Conservation (phyloP, 2,113 vertebrate species). For the Coregonus clupeaformis region DNA sequence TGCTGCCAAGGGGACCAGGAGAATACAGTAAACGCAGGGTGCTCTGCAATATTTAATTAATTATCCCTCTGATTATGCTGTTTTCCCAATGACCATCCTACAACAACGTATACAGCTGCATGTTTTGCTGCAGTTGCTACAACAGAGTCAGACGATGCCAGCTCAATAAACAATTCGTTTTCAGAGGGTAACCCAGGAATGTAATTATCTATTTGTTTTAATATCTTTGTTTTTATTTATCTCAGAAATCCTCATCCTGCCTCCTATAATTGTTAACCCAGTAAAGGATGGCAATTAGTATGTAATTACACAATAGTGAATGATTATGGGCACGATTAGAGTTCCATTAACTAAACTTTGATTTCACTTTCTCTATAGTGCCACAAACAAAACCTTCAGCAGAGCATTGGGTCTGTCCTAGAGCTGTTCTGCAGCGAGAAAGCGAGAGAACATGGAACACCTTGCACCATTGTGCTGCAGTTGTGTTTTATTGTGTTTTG, state of each 20-base stretch:
- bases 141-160: constrained; percentile 41
- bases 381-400: neutral
- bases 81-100: constrained; percentile 42
- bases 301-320: constrained; percentile 42
- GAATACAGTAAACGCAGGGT: constrained; percentile 58
- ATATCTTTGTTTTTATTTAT: constrained; percentile 15
- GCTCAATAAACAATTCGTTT: constrained; percentile 10
- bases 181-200: constrained; percentile 19
- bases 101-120: neutral
- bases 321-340: constrained; percentile 46
- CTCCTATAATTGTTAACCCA: constrained; percentile 23
- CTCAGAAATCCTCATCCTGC: constrained; percentile 20
- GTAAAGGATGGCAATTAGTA: constrained; percentile 41
- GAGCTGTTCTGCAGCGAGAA: constrained; percentile 5
- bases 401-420: constrained; percentile 4
- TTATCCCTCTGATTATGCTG: constrained; percentile 54
- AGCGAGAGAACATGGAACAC: neutral
- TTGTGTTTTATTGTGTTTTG: too few relatives aligned
- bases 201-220: constrained; percentile 28
- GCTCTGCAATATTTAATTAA: constrained; percentile 60
- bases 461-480: too few relatives aligned
- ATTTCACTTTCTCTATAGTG: constrained; percentile 21
- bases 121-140: constrained; percentile 35
- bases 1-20: constrained; percentile 51
- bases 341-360: constrained; percentile 41